These are phyloP conservation scores for Etheostoma spectabile DNA, from an alignment of 2,113 vertebrate species.

Conservation along the genomic window DNA sequence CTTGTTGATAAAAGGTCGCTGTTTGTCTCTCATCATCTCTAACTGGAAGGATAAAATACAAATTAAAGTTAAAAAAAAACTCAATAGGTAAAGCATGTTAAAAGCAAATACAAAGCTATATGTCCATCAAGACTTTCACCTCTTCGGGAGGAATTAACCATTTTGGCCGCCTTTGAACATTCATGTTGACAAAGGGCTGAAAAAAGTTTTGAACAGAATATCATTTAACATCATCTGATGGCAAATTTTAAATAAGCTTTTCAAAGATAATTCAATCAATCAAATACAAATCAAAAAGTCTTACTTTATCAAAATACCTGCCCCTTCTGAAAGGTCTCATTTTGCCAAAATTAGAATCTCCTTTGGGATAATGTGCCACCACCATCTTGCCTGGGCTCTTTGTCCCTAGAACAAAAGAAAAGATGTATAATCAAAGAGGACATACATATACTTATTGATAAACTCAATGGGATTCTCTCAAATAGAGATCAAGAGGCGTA, in stretches of 20 bases:
- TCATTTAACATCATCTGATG: neutral
- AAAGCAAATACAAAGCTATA: neutral
- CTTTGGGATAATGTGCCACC: slow-evolving; percentile 87
- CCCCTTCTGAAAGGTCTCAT: slow-evolving; percentile 89
- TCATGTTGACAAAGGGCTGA: slow-evolving; percentile 76
- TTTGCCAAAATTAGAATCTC: slow-evolving; percentile 85
- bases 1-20: slow-evolving; percentile 86
- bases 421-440: neutral
- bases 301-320: slow-evolving; percentile 92
- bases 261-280: neutral
- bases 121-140: slow-evolving; percentile 49
- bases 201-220: neutral
- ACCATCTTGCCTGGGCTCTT: slow-evolving; percentile 92
- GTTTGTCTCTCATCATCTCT: slow-evolving; percentile 88
- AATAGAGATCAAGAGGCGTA: neutral
- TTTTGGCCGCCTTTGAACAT: slow-evolving; percentile 79
- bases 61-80: neutral
- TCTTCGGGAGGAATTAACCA: slow-evolving; percentile 84
- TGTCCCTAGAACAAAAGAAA: slow-evolving; percentile 73
- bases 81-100: neutral
- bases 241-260: neutral
- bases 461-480: neutral
- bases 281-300: slow-evolving; percentile 13
- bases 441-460: neutral
- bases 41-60: slow-evolving; percentile 56